Evolutionary conservation across 2,113 vertebrate genomes (phyloP), one percentile per base, ranked within the genome.

Genomic region (Atherinomorus stipes): DNA sequence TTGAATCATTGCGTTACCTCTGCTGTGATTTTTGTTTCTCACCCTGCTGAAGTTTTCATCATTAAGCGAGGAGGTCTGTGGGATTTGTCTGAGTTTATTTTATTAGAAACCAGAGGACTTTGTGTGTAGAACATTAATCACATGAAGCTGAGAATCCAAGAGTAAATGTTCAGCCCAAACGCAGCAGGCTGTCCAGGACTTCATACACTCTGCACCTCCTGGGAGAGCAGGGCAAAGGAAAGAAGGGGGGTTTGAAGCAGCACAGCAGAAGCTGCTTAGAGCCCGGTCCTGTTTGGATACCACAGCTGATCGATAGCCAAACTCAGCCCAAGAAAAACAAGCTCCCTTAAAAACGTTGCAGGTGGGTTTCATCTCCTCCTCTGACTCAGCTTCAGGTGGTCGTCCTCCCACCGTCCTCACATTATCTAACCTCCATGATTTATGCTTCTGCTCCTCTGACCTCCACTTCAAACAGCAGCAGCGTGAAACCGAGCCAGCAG

Each of bases 291-390:
- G 78, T 90, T 89, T 88, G 58, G 78, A 78, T 76, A 65, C 64
- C 82, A 77, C 86, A 87, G 92, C 92, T 84, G 89, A 91, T 92
- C 85, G 81, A 88, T 66, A 81, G 83, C 83, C 74, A 61, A 21
- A 78, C 82, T 83, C 54, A 70, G 83, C 78, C 81, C 91, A 94
- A 92, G 81, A 60, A 94, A 95, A 95, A 94, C 92, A 96, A 93
- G 85, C 70, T 88, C 85, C 89, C 56, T 71, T 81, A 68, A 92
- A 88, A 87, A 91, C 88, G 94, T 92, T 90, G 75, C 85, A 87
- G 95, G 95, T 97, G 86, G 89, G 92, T 97, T 97, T 96, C 96
- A 95, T 86, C 74, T 91, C 89, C 74, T 89, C 85, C 56, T 31
- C 76, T 84, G 80, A 78, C 84, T 90, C 78, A 71, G 58, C 49